These are phyloP conservation scores for Holocentrus rufus DNA, from an alignment of 2,797 vertebrate species.

Conservation along the genomic window DNA sequence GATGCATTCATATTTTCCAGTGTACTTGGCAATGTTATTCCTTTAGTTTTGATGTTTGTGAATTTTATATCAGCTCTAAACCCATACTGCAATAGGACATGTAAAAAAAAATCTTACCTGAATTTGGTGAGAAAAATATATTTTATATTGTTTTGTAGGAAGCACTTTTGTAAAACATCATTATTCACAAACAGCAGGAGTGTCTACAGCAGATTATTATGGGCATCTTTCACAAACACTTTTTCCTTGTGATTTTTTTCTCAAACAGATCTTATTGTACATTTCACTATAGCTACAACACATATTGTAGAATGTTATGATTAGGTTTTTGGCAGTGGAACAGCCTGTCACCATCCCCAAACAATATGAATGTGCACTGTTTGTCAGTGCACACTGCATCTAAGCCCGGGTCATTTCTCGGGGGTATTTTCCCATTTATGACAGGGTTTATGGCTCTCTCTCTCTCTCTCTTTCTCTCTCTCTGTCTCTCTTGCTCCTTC, in stretches of 20 bases:
- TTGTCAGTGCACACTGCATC: constrained; percentile 67
- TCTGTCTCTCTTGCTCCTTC: neutral
- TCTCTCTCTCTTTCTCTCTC: constrained; percentile 18
- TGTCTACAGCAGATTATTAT: constrained; percentile 8
- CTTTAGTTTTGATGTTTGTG: neutral
- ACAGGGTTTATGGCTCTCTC: constrained; percentile 59
- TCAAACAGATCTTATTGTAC: constrained; percentile 30
- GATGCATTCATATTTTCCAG: too few species aligned
- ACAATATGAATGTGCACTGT: constrained; percentile 69
- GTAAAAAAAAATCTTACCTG: neutral
- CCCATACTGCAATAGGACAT: constrained; percentile 5
- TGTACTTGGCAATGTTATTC: too few species aligned
- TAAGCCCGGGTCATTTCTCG: constrained; percentile 61
- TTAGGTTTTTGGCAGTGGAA: constrained; percentile 61
- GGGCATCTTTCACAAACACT: constrained; percentile 32
- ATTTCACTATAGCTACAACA: constrained; percentile 40
- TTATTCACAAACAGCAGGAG: constrained; percentile 23
- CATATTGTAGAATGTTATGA: constrained; percentile 56
- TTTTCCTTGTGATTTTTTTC: constrained; percentile 37
- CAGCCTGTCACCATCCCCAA: constrained; percentile 65
- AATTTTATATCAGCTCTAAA: constrained; percentile 5
- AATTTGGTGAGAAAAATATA: too few species aligned
- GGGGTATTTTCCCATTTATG: constrained; percentile 79
- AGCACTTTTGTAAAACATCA: constrained; percentile 16
- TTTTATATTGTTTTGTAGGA: too few species aligned